Percentiles rank a stretch among this genome's conserved stretches.
These are phyloP conservation scores for Pseudomyrmex dendroicus DNA, from an alignment of 1,140 invertebrate genomes.

Conservation along the genomic window DNA sequence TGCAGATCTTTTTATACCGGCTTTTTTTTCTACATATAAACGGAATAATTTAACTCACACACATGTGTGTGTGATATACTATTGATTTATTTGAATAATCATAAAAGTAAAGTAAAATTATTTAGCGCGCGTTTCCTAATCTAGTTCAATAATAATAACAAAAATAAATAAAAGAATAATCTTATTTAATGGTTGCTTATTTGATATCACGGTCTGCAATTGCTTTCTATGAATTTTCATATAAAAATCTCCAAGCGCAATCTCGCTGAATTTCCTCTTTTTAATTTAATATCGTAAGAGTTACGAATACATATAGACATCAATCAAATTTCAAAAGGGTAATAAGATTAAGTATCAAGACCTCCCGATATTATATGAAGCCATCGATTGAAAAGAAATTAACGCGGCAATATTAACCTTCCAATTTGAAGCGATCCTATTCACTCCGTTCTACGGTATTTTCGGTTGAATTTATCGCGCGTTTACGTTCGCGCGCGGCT, in stretches of 20 bases:
- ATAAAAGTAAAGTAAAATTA: neutral
- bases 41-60: neutral
- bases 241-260: neutral
- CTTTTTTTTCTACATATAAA: neutral
- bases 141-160: neutral
- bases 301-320: constrained; percentile 7
- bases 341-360: constrained; percentile 51
- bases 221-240: neutral
- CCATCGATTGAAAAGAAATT: constrained; percentile 60
- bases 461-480: constrained; percentile 58
- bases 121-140: neutral
- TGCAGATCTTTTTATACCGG: neutral
- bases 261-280: neutral
- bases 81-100: neutral
- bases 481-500: constrained; percentile 57
- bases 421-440: constrained; percentile 58
- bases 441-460: constrained; percentile 56
- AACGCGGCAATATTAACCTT: constrained; percentile 61
- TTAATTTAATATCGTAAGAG: constrained; percentile 4
- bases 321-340: constrained; percentile 45
- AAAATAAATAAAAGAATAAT: constrained; percentile 6
- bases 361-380: constrained; percentile 26
- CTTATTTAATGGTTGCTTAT: constrained; percentile 10
- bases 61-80: neutral
- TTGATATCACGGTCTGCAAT: constrained; percentile 20